Percentiles rank a stretch among this genome's conserved stretches.
phyloP scores from a whole-genome alignment of 2,113 vertebrate genomes.

The Chaenocephalus aceratus region DNA sequence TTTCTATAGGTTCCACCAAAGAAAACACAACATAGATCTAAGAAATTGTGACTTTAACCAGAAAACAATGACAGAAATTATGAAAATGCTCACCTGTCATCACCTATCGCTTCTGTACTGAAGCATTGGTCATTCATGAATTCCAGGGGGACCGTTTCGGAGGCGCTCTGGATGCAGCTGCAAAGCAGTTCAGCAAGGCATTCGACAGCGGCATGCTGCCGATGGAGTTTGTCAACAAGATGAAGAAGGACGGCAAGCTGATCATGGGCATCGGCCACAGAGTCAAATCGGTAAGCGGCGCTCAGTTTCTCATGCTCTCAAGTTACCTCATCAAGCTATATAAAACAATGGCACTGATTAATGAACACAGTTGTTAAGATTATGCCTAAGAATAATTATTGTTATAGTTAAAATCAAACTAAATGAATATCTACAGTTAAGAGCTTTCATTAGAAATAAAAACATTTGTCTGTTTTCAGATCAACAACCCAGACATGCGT shows the following conservation, averaged over 20 bases:
- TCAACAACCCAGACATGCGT: slow-evolving; percentile 98
- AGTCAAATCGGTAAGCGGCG: slow-evolving; percentile 91
- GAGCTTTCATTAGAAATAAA: neutral
- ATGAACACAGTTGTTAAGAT: neutral
- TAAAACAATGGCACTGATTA: neutral
- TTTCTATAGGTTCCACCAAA: too few relatives aligned
- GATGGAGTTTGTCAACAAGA: slow-evolving; percentile 99
- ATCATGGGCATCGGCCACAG: slow-evolving; percentile 99
- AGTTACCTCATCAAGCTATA: neutral
- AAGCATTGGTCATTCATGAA: slow-evolving; percentile 2
- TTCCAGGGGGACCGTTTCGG: slow-evolving; percentile 95
- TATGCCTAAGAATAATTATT: neutral
- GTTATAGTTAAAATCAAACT: neutral
- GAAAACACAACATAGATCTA: too few relatives aligned
- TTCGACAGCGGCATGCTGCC: slow-evolving; percentile 97
- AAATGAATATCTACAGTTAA: neutral
- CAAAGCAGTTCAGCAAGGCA: slow-evolving; percentile 98
- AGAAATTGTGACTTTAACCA: neutral
- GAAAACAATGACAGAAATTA: neutral
- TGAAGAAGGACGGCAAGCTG: slow-evolving; percentile 98
- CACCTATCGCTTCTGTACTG: neutral
- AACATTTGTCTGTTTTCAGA: slow-evolving; percentile 79
- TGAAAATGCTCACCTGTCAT: neutral
- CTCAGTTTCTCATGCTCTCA: neutral
- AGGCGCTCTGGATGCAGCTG: slow-evolving; percentile 95